These are phyloP conservation scores for Dryobates pubescens DNA, from an alignment of 2,797 vertebrate species.

Conservation along the genomic window DNA sequence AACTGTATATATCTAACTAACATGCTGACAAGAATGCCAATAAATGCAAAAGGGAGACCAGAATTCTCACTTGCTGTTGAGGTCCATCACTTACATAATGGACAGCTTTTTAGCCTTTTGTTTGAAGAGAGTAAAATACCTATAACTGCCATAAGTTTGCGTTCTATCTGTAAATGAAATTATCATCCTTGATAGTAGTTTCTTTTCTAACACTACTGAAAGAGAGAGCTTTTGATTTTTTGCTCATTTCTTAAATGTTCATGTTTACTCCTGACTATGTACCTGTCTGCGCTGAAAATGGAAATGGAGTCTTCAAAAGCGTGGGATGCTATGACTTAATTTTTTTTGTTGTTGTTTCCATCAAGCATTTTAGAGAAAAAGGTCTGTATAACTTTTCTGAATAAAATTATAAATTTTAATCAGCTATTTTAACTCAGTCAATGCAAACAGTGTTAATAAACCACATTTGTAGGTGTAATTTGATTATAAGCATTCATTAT, in stretches of 20 bases:
- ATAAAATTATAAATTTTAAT: not conserved
- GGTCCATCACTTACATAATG: constrained; percentile 12
- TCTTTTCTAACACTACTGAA: not conserved
- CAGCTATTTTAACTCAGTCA: not conserved
- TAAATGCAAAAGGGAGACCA: constrained; percentile 23
- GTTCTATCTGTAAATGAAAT: not conserved
- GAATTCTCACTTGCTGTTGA: not conserved
- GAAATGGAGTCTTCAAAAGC: not conserved
- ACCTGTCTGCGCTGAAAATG: not conserved
- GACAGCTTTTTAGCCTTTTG: constrained; percentile 9
- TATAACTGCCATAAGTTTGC: not conserved
- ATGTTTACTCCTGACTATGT: not conserved
- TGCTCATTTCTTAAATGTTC: not conserved
- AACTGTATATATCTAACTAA: constrained; percentile 10
- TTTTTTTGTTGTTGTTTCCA: not conserved
- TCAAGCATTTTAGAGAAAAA: not conserved
- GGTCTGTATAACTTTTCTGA: not conserved
- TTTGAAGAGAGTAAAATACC: not conserved
- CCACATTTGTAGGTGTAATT: not conserved
- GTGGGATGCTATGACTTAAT: not conserved
- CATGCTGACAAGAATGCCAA: constrained; percentile 17
- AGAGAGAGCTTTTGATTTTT: not conserved
- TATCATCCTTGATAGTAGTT: not conserved
- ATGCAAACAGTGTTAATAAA: not conserved
- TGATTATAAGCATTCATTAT: not conserved